Base-by-base conservation (phyloP, 2,888 invertebrate genomes). In the Orthosia incerta region DNA sequence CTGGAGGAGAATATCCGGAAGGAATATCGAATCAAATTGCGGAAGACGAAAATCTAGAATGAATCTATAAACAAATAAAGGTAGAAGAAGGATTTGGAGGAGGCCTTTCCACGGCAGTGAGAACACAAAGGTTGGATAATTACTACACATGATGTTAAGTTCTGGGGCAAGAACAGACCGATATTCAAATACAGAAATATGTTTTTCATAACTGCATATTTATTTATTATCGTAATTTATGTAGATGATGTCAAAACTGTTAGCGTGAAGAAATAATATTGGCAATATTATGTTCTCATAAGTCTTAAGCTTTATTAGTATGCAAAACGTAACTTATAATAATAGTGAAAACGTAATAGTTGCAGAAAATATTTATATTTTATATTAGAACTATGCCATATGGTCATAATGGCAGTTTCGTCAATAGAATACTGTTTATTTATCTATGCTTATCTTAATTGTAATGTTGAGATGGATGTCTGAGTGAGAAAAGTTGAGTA, bases 301-400 rank as follows among this genome's bases (percentile, higher is more conserved):
- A 55, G 46, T 39, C 4, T n/a, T 23, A 31, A 23, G 45, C 39
- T 50, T 76, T 26, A 73, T 55, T 55, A 56, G 13, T 62, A 56
- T 45, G 55, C 55, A 18, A 76, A 48, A 56, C 31, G 61, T 18
- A 60, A 59, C 45, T 46, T 53, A 53, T 53, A 20, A 31, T 53
- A 60, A 53, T 53, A 59, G 46, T 53, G 15, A 23, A 50, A 12
- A 31, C 15, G 4, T 20, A 48, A 59, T 18, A 39, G 18, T 55
- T 55, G n/a, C 48, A 39, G 23, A 39, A 55, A 74, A 71, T 31
- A 59, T 74, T 46, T 59, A 20, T 51, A 20, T 57, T 45, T 74
- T 74, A 26, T n/a, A 55, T 62, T 46, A 75, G 46, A 61, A 23
- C 46, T 46, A 31, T 18, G 20, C 12, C 2, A 15, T 55, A 31